Evolutionary conservation across 2,113 vertebrate species (phyloP).

Genomic region (Toxostoma redivivum): DNA sequence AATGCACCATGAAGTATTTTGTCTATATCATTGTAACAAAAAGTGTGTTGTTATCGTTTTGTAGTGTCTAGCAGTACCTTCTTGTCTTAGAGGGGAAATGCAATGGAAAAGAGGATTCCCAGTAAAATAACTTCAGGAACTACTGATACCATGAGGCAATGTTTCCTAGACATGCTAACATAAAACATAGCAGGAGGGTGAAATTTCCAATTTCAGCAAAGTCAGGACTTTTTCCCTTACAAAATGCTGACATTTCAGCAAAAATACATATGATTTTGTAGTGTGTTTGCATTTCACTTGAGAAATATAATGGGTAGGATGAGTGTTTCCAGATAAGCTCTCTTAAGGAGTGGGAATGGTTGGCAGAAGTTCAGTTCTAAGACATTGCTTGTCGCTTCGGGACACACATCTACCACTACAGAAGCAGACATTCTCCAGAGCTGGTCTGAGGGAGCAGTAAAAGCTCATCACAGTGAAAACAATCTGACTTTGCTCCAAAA

Average conservation of each 20-base stretch:
- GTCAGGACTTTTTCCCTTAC: not conserved
- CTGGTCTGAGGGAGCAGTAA: not conserved
- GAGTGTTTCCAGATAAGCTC: slow-evolving; percentile 6
- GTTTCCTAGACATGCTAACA: not conserved
- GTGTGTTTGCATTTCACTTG: not conserved
- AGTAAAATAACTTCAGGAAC: not conserved
- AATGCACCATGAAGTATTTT: not conserved
- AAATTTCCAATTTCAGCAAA: not conserved
- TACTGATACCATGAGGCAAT: not conserved
- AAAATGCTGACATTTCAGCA: not conserved
- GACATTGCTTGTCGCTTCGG: not conserved
- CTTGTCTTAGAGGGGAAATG: not conserved
- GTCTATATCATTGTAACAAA: not conserved
- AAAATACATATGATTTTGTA: not conserved
- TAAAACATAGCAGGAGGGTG: not conserved
- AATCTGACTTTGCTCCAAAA: not conserved
- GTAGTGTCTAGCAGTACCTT: not conserved
- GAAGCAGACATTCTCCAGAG: slow-evolving; percentile 43
- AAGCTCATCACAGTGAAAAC: slow-evolving; percentile 26
- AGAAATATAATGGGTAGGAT: not conserved
- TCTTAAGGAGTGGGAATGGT: not conserved
- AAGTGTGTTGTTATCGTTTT: not conserved
- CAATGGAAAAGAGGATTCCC: not conserved
- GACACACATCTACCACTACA: not conserved
- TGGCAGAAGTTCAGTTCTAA: slow-evolving; percentile 15